These are phyloP conservation scores for Sceloporus tristichus DNA, from an alignment of 2,113 vertebrate genomes.

Conservation along the genomic window DNA sequence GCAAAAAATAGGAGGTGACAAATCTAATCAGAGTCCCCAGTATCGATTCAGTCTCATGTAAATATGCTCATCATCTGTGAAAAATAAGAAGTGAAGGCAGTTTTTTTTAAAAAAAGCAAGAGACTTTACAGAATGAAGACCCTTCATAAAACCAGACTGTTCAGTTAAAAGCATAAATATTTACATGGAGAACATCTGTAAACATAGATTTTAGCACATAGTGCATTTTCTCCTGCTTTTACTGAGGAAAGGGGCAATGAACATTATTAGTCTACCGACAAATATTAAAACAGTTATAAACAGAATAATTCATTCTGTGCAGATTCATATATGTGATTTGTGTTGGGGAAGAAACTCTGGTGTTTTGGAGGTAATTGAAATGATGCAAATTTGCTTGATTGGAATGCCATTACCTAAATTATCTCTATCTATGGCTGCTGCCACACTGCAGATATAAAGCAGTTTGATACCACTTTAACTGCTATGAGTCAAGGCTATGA, in stretches of 20 bases:
- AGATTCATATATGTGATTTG: not conserved
- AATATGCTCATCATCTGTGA: not conserved
- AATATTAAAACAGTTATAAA: not conserved
- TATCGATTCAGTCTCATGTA: not conserved
- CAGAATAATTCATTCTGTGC: not conserved
- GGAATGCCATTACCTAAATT: not conserved
- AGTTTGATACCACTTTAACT: too few species aligned
- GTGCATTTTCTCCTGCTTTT: not conserved
- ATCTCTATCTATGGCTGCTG: not conserved
- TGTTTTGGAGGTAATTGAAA: not conserved
- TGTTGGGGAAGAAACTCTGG: not conserved
- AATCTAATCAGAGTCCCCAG: not conserved
- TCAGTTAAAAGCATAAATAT: not conserved
- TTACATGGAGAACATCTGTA: not conserved
- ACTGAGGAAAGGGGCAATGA: not conserved
- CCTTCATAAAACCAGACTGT: not conserved
- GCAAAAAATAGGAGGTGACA: conserved; percentile 14
- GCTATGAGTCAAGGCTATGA: too few species aligned
- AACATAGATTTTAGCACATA: not conserved
- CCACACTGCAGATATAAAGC: too few species aligned
- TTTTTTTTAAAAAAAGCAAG: not conserved
- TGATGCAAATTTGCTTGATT: not conserved
- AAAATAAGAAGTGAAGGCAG: not conserved
- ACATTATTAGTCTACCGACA: not conserved
- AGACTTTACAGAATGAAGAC: not conserved